Base-by-base conservation (phyloP, 2,888 invertebrate species). In the Cyclophora punctaria region DNA sequence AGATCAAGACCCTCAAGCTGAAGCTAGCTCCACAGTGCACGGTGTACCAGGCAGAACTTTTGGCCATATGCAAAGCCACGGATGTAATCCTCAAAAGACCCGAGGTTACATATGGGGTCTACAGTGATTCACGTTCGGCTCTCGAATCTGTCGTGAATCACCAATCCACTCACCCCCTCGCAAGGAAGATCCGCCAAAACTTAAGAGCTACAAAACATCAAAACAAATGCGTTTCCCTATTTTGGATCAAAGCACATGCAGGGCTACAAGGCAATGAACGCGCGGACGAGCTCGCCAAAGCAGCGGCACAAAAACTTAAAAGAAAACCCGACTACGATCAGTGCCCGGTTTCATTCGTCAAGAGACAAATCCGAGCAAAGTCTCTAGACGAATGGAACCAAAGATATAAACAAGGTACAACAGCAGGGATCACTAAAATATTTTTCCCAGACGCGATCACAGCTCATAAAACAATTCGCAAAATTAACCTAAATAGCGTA, bases 31-130 rank as follows among this genome's bases (percentile, higher is more conserved):
- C 7, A 5, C 20, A 33, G 20, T 44, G 62, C 41, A 57, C 59
- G 0, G 60, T 58, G n/a, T 60, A 55, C 43, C 58, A 62, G 46
- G 58, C 59, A 0, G 59, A 62, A 47, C 45, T 60, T 3, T 35
- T 57, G 34, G 56, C 58, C 1, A 33, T 58, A 4, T 47, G 46
- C 20, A 41, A 44, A 7, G 60, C 56, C 3, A 41, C 42, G 5
- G 5, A 37, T 4, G 44, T 35, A 6, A 34, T 46, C 2, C 6
- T 46, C 1, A 40, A 46, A n/a, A 35, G 48, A 0, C 20, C 4
- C 2, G 45, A 34, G 3, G 0, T 2, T 3, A 50, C 7, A 2
- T 52, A 37, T 6, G 50, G 47, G 0, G 48, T 59, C 2, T 51
- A 35, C 33, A 52, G 55, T 35, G 57, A 57, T 48, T 57, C 57